Conservation (phyloP, 1,140 invertebrate genomes). For the Teleopsis dalmanni region DNA sequence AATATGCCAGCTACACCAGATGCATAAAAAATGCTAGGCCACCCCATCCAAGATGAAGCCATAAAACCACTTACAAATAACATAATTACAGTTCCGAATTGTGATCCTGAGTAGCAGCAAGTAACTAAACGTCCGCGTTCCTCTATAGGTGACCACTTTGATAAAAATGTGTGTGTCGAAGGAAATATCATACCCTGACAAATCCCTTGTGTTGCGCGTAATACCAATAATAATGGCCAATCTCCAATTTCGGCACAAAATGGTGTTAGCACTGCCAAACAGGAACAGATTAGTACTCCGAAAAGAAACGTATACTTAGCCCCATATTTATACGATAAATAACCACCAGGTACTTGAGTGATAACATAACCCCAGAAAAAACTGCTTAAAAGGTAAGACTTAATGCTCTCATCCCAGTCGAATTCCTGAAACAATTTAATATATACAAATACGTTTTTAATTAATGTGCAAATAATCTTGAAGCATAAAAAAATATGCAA, state of each 20-base stretch:
- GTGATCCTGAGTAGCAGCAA: slow-evolving; percentile 56
- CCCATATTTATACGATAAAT: slow-evolving; percentile 57
- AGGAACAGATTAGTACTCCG: slow-evolving; percentile 43
- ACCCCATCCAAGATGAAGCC: slow-evolving; percentile 57
- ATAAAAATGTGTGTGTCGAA: slow-evolving; percentile 67
- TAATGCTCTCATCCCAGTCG: slow-evolving; percentile 32
- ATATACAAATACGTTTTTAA: too few species aligned
- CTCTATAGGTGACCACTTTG: slow-evolving; percentile 64
- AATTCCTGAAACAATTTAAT: slow-evolving; percentile 31
- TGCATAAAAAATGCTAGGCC: slow-evolving; percentile 72
- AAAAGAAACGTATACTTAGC: slow-evolving; percentile 48
- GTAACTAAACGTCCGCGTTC: slow-evolving; percentile 55
- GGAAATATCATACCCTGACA: slow-evolving; percentile 75
- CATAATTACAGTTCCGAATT: slow-evolving; percentile 68
- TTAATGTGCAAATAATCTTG: too few species aligned
- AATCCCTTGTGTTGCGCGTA: slow-evolving; percentile 68
- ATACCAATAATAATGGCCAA: slow-evolving; percentile 49
- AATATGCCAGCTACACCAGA: slow-evolving; percentile 58
- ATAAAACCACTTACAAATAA: slow-evolving; percentile 56
- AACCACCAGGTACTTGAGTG: slow-evolving; percentile 59
- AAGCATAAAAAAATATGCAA: too few species aligned
- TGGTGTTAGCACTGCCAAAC: slow-evolving; percentile 46
- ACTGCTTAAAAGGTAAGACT: slow-evolving; percentile 51
- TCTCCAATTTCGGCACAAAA: slow-evolving; percentile 45
- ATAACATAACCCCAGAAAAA: slow-evolving; percentile 59